Evolutionary conservation across 2,113 vertebrate genomes (phyloP), one percentile per base, ranked within the genome.

Genomic region (Chionodraco myersi): DNA sequence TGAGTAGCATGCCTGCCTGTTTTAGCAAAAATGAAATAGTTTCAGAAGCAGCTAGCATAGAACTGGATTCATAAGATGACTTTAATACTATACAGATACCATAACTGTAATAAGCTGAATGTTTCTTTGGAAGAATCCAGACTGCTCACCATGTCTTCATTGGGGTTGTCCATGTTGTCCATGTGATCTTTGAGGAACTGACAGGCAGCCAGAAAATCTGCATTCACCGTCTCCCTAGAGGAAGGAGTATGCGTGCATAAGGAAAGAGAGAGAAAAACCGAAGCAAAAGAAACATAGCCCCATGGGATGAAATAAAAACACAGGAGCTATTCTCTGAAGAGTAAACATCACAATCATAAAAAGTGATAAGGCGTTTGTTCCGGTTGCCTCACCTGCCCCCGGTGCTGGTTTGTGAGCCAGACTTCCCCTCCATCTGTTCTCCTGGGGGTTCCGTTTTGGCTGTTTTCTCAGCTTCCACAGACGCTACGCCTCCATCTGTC

Each of bases 121-220:
- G 57, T 36, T 48, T 23, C 58, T 54, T 34, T 64, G 11, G 2
- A 36, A 30, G 26, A 15, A 47, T 16, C 10, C 44, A 11, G 14
- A 23, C 8, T 54, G 26, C 77, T n/a, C 95, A 99, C 98, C 97
- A 96, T 94, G 77, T 95, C 94, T 3, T 94, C 86, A 85, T 95
- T 89, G 26, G 95, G 94, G 76, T 95, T 94, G 23, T 93, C 92
- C 78, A 96, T 91, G 89, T 97, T 96, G 44, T 95, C 92, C 91
- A 97, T 95, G 89, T 96, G 96, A 72, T 96, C 91, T 72, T 93
- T 95, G 80, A 99, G 87, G 36, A 95, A 94, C 83, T 83, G 94
- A 91, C 97, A 99, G 36, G 92, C 95, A 0, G 85, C 82, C 63
- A 96, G 94, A 87, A 99, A 98, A 62, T 96, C 95, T 74, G 94